Conservation (phyloP, 2,113 vertebrate species). For the Ahaetulla prasina region DNA sequence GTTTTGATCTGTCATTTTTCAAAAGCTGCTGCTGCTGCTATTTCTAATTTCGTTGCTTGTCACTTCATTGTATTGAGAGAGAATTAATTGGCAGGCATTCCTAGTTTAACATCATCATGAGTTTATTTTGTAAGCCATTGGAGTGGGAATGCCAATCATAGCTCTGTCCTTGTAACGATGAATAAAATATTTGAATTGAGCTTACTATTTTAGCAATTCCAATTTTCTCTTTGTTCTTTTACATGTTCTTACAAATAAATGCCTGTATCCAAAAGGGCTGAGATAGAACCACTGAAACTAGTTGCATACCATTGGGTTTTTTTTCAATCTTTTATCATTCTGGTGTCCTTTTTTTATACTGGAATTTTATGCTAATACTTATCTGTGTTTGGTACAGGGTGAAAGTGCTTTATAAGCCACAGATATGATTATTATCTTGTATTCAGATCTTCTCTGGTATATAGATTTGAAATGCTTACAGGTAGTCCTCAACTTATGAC, state of each 20-base stretch:
- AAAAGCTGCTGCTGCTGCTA: background rate
- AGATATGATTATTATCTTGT: background rate
- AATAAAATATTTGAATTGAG: background rate
- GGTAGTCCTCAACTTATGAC: background rate
- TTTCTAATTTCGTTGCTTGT: background rate
- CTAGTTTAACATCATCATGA: background rate
- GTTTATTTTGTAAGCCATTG: background rate
- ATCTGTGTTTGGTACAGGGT: background rate
- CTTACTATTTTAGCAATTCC: background rate
- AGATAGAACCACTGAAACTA: background rate
- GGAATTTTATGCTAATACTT: background rate
- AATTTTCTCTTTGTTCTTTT: background rate
- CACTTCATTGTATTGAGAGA: background rate
- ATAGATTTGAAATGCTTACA: background rate
- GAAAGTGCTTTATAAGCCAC: background rate
- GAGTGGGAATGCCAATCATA: background rate
- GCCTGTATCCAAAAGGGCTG: background rate
- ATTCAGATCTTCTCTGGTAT: background rate
- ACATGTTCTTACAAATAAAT: background rate
- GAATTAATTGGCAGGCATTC: background rate
- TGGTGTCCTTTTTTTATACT: background rate
- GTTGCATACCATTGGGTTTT: background rate
- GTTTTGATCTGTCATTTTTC: background rate
- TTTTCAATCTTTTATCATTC: background rate
- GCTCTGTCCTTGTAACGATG: background rate